Evolutionary conservation across 1,140 invertebrate genomes (phyloP), one percentile per base, ranked within the genome.

Genomic region (Drosophila leontia): DNA sequence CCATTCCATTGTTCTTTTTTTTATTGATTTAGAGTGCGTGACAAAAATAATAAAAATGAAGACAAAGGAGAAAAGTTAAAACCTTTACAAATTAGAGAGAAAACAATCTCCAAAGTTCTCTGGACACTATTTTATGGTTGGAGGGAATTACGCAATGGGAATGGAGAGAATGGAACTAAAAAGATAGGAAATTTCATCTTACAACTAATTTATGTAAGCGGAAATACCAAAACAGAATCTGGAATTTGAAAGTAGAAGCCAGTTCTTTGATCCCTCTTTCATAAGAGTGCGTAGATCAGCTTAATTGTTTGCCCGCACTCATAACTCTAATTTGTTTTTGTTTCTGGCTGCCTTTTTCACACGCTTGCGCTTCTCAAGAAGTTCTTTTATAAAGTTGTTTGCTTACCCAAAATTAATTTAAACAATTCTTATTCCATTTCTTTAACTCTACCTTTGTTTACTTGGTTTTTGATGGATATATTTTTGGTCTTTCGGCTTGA

Each of bases 201-300:
- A 48, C 47, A 70, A 70, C 75, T 82, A 82, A 82, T 82, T 82
- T 75, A 78, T 79, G 65, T 63, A 86, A 86, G 69, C 84, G 83
- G 83, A 86, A 86, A 86, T 83, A 64, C 35, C 65, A 58, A 80
- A 80, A 60, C 44, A 50, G 55, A 50, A 67, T 74, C 58, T 68
- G 63, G 57, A 71, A 75, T 85, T 85, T 86, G 83, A 86, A 86
- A 86, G 83, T 80, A 80, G 80, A 75, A 60, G 67, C 85, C 60
- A 88, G 83, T 86, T 86, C 84, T 76, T 88, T 86, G 69, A 60
- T 42, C 50, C 75, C 80, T 53, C 60, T 48, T 62, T 19, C 32
- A 26, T 47, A 51, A 59, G 74, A 64, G 65, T 62, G 61, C 45
- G 45, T 72, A 56, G 70, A 61, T 72, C 63, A 32, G 70, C 76